Percentiles rank a stretch among this genome's conserved stretches.
phyloP scores from a whole-genome alignment of 2,888 invertebrate genomes.

The Plutella xylostella region DNA sequence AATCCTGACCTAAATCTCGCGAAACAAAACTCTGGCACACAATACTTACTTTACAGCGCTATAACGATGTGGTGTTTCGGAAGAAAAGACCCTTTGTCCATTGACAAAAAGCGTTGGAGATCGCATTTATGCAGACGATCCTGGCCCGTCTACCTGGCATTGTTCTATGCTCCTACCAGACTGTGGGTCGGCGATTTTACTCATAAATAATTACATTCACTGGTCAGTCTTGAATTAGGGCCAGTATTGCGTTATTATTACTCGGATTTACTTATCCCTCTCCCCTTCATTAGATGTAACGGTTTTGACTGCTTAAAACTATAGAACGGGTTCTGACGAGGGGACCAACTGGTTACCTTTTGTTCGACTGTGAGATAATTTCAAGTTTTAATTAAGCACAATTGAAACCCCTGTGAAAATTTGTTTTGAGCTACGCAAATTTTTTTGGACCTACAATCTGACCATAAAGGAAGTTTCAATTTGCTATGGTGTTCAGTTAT shows the following conservation, averaged over 20 bases:
- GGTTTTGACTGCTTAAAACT: conserved; percentile 68
- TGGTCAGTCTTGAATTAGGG: conserved; percentile 59
- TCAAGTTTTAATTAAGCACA: conserved; percentile 49
- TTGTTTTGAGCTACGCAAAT: neutral
- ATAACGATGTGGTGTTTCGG: conserved; percentile 68
- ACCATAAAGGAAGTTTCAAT: neutral
- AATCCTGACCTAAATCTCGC: conserved; percentile 64
- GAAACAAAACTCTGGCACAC: conserved; percentile 55
- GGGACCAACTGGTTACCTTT: conserved; percentile 53
- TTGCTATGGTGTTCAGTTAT: neutral
- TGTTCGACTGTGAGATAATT: conserved; percentile 56
- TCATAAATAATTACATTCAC: conserved; percentile 63
- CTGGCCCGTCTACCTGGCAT: conserved; percentile 60
- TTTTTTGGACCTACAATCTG: neutral
- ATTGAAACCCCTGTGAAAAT: conserved; percentile 14
- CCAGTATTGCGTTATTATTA: conserved; percentile 55
- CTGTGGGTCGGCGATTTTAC: conserved; percentile 54
- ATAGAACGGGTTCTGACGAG: conserved; percentile 60
- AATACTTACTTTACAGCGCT: conserved; percentile 64
- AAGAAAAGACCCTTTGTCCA: conserved; percentile 65
- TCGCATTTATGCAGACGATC: conserved; percentile 53
- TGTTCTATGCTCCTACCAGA: conserved; percentile 60
- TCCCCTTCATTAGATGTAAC: conserved; percentile 70
- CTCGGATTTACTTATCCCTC: conserved; percentile 53
- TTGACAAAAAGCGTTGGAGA: conserved; percentile 63